phyloP scores from a whole-genome alignment of 2,797 vertebrate species.

The Arrhamphus sclerolepis region DNA sequence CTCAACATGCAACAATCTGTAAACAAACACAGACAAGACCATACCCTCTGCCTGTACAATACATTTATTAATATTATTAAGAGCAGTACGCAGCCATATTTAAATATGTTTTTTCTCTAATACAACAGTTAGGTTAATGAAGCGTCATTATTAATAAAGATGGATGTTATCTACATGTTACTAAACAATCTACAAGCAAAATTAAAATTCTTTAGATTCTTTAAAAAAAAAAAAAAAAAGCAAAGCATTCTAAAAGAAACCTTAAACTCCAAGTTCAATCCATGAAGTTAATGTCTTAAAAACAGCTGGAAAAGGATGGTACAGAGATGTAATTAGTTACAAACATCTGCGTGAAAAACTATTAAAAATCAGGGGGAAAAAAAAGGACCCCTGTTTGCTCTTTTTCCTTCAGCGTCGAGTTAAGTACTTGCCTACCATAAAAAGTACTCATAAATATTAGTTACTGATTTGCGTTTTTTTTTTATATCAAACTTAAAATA shows the following conservation, averaged over 20 bases:
- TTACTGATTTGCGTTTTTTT: background rate
- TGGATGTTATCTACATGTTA: constrained; percentile 76
- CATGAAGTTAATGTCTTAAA: background rate
- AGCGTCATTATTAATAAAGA: constrained; percentile 78
- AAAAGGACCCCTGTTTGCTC: background rate
- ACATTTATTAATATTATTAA: constrained; percentile 84
- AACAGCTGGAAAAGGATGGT: background rate
- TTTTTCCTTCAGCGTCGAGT: too few relatives aligned
- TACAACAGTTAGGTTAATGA: constrained; percentile 83
- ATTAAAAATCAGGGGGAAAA: background rate
- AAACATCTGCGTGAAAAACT: too few relatives aligned
- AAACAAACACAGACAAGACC: background rate
- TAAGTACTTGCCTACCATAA: background rate
- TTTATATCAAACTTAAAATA: constrained; percentile 13
- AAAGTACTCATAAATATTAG: constrained; percentile 42
- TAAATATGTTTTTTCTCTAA: constrained; percentile 80
- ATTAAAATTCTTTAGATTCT: constrained; percentile 47
- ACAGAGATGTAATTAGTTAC: too few relatives aligned
- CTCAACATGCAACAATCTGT: background rate
- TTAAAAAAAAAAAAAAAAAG: constrained; percentile 3
- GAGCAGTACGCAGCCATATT: constrained; percentile 83
- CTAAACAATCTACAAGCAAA: constrained; percentile 81
- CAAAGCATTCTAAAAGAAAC: background rate
- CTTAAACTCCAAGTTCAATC: background rate
- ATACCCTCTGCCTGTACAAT: constrained; percentile 76